Base-by-base conservation (phyloP, 2,113 vertebrate genomes). In the Urocolius indicus region DNA sequence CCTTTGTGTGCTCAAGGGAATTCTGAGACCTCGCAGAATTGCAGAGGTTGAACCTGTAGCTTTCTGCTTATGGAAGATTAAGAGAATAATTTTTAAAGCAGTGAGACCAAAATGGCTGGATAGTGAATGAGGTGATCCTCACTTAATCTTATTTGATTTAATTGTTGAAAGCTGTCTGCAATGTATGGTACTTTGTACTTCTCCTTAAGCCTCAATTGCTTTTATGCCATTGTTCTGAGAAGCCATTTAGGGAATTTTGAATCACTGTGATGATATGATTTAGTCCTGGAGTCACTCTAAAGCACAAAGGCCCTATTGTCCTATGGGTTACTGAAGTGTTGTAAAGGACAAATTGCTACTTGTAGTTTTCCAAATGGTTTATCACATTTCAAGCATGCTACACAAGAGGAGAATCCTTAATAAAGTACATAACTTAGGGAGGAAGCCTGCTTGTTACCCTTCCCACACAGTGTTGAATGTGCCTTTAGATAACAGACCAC, bases 151-250 rank as follows among this genome's bases (percentile, higher is more conserved):
- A 16, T 72, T 95, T 95, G 89, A 86, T 80, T 78, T 92, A 23
- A 38, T 77, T 89, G 94, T 94, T 89, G 83, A 94, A 94, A 92
- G 29, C 30, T 57, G 51, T 59, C 63, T 92, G 88, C 48, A 68
- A 23, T 16, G 52, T 93, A 9, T 74, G 54, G 58, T 67, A 94
- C 91, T 95, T 95, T 82, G 89, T 78, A 77, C 89, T 83, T 91
- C 27, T 80, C 52, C 57, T 94, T 97, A 96, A 97, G 78, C 90
- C 90, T 90, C 80, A 32, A 29, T 51, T 61, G 67, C 72, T 81
- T 78, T 82, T 84, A 66, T 91, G 36, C 87, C 51, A 93, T 97
- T 97, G 94, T 97, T 96, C 85, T 93, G 52, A 85, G 79, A 88
- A 96, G 75, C 71, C 26, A 10, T 77, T 49, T 90, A 78, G 73